These are phyloP conservation scores for Lapara coniferarum DNA, from an alignment of 2,888 invertebrate genomes.

Conservation along the genomic window DNA sequence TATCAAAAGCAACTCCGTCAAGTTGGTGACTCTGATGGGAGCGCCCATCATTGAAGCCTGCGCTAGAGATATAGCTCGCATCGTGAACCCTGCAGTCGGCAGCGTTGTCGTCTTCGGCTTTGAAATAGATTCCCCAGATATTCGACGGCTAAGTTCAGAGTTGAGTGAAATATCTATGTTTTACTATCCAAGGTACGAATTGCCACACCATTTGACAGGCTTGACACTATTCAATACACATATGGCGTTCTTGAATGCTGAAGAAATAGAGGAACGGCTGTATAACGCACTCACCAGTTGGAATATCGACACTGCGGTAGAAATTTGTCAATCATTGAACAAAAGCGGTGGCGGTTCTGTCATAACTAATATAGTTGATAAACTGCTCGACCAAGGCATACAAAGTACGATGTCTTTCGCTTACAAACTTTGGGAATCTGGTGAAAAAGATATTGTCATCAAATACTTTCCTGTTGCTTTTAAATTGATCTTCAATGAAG, in stretches of 20 bases:
- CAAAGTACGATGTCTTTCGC: constrained; percentile 41
- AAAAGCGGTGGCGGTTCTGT: constrained; percentile 31
- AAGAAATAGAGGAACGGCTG: neutral
- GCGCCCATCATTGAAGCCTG: constrained; percentile 51
- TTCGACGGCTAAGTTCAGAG: constrained; percentile 43
- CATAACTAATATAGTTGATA: constrained; percentile 39
- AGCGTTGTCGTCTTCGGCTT: constrained; percentile 52
- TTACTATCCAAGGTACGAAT: constrained; percentile 39
- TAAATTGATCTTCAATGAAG: constrained; percentile 40
- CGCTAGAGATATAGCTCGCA: constrained; percentile 48
- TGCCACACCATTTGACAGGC: constrained; percentile 32
- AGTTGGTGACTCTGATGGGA: constrained; percentile 43
- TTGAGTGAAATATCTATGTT: constrained; percentile 40
- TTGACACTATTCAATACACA: neutral
- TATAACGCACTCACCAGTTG: neutral
- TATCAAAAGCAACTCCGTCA: constrained; percentile 50
- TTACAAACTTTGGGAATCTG: constrained; percentile 45
- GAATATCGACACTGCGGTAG: neutral
- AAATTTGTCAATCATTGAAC: constrained; percentile 23
- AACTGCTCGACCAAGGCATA: constrained; percentile 38
- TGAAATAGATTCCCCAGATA: constrained; percentile 37
- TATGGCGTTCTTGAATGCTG: neutral
- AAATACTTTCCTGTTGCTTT: constrained; percentile 45
- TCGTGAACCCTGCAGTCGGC: constrained; percentile 33
- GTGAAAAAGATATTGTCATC: constrained; percentile 36